Evolutionary conservation across 2,888 invertebrate genomes (phyloP), one percentile per base, ranked within the genome.

Genomic region (Caenorhabditis japonica): DNA sequence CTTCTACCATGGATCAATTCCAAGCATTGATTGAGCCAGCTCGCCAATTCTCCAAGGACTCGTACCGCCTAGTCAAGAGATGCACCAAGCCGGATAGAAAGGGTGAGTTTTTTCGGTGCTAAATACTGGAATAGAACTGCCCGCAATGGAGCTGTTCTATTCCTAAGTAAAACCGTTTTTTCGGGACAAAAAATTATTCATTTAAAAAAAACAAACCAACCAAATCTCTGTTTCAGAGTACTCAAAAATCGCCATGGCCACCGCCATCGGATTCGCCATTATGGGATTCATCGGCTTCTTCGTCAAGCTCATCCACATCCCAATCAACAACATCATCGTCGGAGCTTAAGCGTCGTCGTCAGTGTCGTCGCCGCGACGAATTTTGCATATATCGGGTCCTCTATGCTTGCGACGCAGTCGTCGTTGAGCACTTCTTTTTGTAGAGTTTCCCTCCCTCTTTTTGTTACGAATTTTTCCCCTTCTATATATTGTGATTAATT

Each of bases 271-370:
- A 66, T 99, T 99, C 91, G 96, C 95, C 89, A 97, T 99, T 89
- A 99, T 99, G 99, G 99, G 99, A 64, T 99, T 99, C 90, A 99
- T 99, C 88, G 99, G 99, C 85, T 99, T 99, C 91, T 99, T 99
- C 86, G 99, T 99, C 36, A 99, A 99, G 90, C 91, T 99, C 84
- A 99, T 99, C 90, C 99, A 99, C 90, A 99, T 99, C 89, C 99
- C 99, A 80, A 99, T 99, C 88, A 90, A 90, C 87, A 90, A 90
- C 87, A 90, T 90, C 86, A 90, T 90, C 87, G 90, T 90, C 88
- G 90, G 89, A 87, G 89, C 76, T 39, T 81, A 81, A 58, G n/a
- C 17, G 25, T 12, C 33, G 12, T 38, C 13, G 19, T 56, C 4
- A 27, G 3, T 33, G 19, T 30, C 33, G 33, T 33, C n/a, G 5